A percentile compares a stretch with the other conserved stretches of the same genome.
Conservation (phyloP, 2,113 vertebrate species). For the Cryptotis parvus region DNA sequence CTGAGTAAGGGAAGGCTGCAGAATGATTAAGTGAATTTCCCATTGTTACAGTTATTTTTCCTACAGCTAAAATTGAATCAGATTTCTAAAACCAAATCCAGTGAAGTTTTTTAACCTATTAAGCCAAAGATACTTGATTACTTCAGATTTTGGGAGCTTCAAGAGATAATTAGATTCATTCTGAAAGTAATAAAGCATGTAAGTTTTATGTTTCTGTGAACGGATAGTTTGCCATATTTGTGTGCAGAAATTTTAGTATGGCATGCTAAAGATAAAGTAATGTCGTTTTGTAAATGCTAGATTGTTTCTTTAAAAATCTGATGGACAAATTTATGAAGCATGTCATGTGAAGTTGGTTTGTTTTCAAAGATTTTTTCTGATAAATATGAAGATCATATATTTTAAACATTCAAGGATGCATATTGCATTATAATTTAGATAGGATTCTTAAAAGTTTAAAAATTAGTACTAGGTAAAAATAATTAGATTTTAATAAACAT, state of each 20-base stretch:
- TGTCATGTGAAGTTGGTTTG: not conserved
- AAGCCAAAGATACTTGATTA: not conserved
- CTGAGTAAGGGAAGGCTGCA: conserved; percentile 6
- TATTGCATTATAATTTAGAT: not conserved
- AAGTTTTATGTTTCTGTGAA: not conserved
- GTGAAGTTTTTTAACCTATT: not conserved
- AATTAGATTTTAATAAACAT: no score
- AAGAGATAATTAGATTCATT: not conserved
- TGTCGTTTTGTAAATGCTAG: not conserved
- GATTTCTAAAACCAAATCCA: not conserved
- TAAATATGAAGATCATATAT: not conserved
- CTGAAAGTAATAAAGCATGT: conserved; percentile 19
- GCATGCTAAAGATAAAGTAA: conserved; percentile 18
- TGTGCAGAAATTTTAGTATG: conserved; percentile 8
- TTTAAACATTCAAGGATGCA: conserved; percentile 12
- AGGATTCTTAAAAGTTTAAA: not conserved
- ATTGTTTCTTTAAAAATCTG: conserved; percentile 29
- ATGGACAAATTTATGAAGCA: not conserved
- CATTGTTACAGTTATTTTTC: not conserved
- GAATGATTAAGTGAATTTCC: not conserved
- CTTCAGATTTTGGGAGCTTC: not conserved
- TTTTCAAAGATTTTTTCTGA: conserved; percentile 32
- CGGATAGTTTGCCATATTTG: conserved; percentile 9
- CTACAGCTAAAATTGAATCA: not conserved
- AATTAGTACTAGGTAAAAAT: not conserved